Base-by-base conservation (phyloP, 2,113 vertebrate species). In the Eublepharis macularius region DNA sequence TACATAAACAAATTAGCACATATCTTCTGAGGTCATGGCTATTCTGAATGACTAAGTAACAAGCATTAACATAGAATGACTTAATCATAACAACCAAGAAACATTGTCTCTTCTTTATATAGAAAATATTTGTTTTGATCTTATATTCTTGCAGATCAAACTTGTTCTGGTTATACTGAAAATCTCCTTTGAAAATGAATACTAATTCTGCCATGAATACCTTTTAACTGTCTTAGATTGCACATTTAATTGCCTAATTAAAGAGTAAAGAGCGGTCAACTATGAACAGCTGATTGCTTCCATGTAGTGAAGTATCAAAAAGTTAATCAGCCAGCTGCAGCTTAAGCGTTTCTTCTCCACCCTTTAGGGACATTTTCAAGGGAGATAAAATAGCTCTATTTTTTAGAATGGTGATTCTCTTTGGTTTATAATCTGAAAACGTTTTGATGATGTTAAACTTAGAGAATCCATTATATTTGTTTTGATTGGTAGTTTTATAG, bases 11-110 rank as follows among this genome's bases (percentile, higher is more conserved):
- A 63, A 29, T 63, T 63, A 63, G 60, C 60, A 63, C 60, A 16
- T 73, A 74, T 80, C 39, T 47, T 76, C 73, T 91, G 92, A 93
- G 88, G 57, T 95, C 88, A 94, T 87, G 68, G 73, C 21, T 3
- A 0, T 87, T 88, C 36, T 84, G 81, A 87, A 89, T 91, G 91
- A 94, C 83, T 85, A n/a, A 75, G 83, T 29, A 45, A 73, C 80
- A 92, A 93, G 86, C 85, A 91, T 87, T 76, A 90, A 69, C 19
- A 63, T 3, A 74, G 49, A 65, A 75, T 72, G 47, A 85, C 84
- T 83, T 88, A 80, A 91, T 41, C 72, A 87, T 74, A 91, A 92
- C 45, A 43, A 87, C 32, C 63, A 39, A 14, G 68, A 90, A 93
- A 49, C 72, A 76, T 26, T 29, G 43, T 10, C 68, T 0, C 57